Evolutionary conservation across 2,113 vertebrate genomes (phyloP).

Genomic region (Urocitellus parryii): DNA sequence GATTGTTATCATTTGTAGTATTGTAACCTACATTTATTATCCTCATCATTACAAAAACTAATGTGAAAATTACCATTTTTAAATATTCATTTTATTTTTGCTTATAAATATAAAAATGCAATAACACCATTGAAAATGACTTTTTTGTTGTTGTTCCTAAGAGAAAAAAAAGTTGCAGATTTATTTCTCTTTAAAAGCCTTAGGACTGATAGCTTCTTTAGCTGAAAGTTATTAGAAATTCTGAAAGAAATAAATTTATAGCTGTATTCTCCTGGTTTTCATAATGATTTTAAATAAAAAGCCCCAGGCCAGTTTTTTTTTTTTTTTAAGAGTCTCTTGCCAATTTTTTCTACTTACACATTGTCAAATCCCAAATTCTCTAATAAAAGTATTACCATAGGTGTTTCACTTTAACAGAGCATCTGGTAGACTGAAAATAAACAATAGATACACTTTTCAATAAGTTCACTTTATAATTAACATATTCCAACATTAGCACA

Average conservation of each 20-base stretch:
- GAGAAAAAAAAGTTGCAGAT: constrained; percentile 65
- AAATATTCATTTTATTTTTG: constrained; percentile 37
- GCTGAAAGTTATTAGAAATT: constrained; percentile 69
- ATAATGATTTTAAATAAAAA: constrained; percentile 70
- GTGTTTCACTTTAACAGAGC: constrained; percentile 38
- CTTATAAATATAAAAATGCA: constrained; percentile 14
- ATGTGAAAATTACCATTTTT: constrained; percentile 46
- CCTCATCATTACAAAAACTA: constrained; percentile 55
- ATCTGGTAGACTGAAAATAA: constrained; percentile 55
- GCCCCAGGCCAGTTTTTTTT: not conserved
- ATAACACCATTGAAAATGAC: constrained; percentile 12
- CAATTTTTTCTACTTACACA: constrained; percentile 57
- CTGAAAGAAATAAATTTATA: constrained; percentile 69
- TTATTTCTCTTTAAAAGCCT: constrained; percentile 71
- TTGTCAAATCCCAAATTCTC: constrained; percentile 60
- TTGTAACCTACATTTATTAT: not conserved
- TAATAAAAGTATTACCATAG: constrained; percentile 58
- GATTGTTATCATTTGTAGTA: constrained; percentile 10
- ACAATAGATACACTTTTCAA: constrained; percentile 33
- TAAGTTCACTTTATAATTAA: not conserved
- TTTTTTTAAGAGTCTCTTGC: constrained; percentile 33
- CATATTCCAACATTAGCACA: not conserved
- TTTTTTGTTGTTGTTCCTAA: constrained; percentile 33
- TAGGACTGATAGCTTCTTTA: constrained; percentile 64
- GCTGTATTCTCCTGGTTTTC: constrained; percentile 70